Percentiles rank a stretch among this genome's conserved stretches.
Conservation (phyloP, 2,113 vertebrate species). For the Noturus placidus region DNA sequence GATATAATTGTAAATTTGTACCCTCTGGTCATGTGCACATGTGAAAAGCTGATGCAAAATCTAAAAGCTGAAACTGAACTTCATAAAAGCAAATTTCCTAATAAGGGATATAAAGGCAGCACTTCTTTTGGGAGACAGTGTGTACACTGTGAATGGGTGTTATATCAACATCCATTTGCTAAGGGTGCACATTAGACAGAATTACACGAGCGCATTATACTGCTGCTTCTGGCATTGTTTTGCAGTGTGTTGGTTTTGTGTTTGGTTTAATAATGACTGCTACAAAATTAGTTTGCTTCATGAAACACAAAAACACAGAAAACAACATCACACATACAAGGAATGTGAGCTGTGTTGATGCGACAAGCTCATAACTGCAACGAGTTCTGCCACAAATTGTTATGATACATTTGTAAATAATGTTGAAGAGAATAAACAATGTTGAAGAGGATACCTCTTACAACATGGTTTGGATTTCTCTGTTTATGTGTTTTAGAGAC, state of each 20-base stretch:
- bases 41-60: not conserved
- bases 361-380: not conserved
- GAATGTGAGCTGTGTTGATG: not conserved
- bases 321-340: not conserved
- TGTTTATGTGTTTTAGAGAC: not conserved
- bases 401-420: slow-evolving; percentile 1
- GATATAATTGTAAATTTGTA: not conserved
- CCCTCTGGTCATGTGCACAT: not conserved
- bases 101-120: not conserved
- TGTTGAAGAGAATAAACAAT: slow-evolving; percentile 10
- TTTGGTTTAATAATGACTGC: not conserved
- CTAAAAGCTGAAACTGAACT: not conserved
- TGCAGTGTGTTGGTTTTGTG: slow-evolving; percentile 14
- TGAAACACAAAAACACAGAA: not conserved
- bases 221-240: slow-evolving; percentile 12
- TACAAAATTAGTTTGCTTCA: not conserved
- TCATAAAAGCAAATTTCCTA: not conserved
- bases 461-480: slow-evolving; percentile 38
- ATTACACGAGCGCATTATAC: not conserved
- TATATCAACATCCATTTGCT: slow-evolving; percentile 11
- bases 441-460: slow-evolving; percentile 4
- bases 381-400: too few relatives aligned
- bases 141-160: not conserved
- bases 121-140: not conserved
- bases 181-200: not conserved